Evolutionary conservation across 2,113 vertebrate genomes (phyloP).

Genomic region (Chionodraco myersi): DNA sequence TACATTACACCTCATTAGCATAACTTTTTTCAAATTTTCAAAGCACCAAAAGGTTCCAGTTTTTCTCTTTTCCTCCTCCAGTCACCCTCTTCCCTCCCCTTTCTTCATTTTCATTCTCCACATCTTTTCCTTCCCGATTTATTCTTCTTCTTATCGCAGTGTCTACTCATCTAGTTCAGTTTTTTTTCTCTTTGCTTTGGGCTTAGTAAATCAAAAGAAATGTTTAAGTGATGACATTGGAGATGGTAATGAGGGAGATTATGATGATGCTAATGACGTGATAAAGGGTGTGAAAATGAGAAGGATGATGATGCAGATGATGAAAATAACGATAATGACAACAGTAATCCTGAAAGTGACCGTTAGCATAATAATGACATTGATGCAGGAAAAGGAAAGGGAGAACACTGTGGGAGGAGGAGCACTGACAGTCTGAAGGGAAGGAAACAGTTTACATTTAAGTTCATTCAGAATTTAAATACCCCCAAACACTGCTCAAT

Average conservation of each 20-base stretch:
- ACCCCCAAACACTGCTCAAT: too few species aligned
- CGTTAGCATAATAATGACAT: conserved; percentile 39
- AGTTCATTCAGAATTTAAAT: not conserved
- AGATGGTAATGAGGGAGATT: conserved; percentile 53
- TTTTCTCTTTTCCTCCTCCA: not conserved
- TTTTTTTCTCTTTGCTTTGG: conserved; percentile 29
- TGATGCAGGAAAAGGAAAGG: not conserved
- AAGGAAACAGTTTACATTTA: not conserved
- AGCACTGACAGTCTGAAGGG: not conserved
- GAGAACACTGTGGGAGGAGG: not conserved
- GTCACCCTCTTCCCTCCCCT: not conserved
- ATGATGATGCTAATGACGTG: conserved; percentile 43
- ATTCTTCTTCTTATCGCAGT: not conserved
- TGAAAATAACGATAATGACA: conserved; percentile 46
- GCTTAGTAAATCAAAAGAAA: conserved; percentile 34
- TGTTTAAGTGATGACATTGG: conserved; percentile 46
- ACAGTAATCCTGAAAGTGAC: conserved; percentile 19
- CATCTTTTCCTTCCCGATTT: not conserved
- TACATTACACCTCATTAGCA: not conserved
- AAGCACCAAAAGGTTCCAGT: not conserved
- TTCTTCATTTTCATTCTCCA: not conserved
- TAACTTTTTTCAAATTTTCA: conserved; percentile 3
- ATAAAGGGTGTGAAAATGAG: conserved; percentile 32
- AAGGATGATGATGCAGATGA: conserved; percentile 38
- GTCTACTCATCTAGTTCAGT: not conserved